Base-by-base conservation (phyloP, 2,888 invertebrate species). In the Apotomis betuletana region DNA sequence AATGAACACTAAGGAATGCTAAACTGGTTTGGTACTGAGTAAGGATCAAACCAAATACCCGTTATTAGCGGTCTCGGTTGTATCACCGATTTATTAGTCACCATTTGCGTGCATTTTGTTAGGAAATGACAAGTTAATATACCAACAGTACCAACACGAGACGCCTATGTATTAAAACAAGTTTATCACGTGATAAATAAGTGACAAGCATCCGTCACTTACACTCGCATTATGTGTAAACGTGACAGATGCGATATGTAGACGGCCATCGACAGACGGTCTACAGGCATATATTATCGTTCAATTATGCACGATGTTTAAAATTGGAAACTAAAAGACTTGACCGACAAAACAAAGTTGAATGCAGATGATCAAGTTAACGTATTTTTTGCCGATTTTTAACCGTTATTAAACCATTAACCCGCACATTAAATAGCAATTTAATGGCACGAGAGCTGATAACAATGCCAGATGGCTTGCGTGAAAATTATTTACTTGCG, bases 391-490 rank as follows among this genome's bases (percentile, higher is more conserved):
- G 5, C 46, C 10, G 9, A 46, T 46, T 3, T 5, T 63, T 36
- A 36, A 44, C 51, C 41, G 44, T 13, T 36, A 62, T 62, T 10
- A 41, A 51, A 38, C 36, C 10, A 57, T 49, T 49, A 49, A 46
- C 15, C 41, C 5, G 38, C 44, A 13, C 10, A 57, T 70, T 55
- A 49, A 54, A 65, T 65, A n/a, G 65, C 65, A 55, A 54, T 65
- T 67, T 61, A 6, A 61, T 41, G 61, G 49, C 62, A 69, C 41
- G 57, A 69, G 57, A 57, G 4, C 8, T 52, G 70, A 70, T 60
- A 70, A 64, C 64, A 64, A 64, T 64, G 70, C 65, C 70, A 70
- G 54, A 61, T 54, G 60, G 12, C 59, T 13, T 9, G 12, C n/a
- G 15, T 15, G 63, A 46, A 38, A 60, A 65, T 70, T 55, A 67